Percentiles rank a stretch among this genome's conserved stretches.
Conservation (phyloP, 2,797 vertebrate species). For the Molothrus ater region DNA sequence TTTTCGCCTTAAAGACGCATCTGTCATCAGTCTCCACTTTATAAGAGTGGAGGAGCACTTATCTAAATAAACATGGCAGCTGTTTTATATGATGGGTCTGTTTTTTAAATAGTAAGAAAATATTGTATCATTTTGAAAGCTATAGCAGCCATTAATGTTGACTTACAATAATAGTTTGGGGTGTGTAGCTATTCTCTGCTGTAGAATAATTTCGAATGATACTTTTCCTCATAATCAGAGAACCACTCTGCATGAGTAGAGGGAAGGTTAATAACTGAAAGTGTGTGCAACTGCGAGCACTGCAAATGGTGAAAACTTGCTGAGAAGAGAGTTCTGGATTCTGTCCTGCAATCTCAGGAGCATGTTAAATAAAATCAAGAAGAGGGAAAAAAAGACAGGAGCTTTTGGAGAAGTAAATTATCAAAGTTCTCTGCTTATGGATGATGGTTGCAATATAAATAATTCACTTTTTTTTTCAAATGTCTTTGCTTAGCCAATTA, state of each 20-base stretch:
- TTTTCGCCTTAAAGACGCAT: constrained; percentile 72
- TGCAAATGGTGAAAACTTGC: constrained; percentile 31
- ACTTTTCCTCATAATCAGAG: constrained; percentile 41
- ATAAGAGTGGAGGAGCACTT: constrained; percentile 64
- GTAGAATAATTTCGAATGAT: constrained; percentile 48
- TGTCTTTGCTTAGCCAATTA: not conserved
- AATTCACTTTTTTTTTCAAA: not conserved
- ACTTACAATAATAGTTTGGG: not conserved
- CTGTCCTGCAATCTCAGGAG: not conserved
- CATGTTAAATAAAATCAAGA: not conserved
- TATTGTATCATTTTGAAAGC: constrained; percentile 28
- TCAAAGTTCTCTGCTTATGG: not conserved
- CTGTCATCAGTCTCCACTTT: constrained; percentile 74
- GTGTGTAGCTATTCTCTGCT: not conserved
- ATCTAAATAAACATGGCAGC: constrained; percentile 76
- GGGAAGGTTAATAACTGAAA: constrained; percentile 19
- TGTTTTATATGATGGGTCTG: constrained; percentile 45
- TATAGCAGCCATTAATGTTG: not conserved
- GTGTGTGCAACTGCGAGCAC: not conserved
- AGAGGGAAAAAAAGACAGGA: not conserved
- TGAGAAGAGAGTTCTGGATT: not conserved
- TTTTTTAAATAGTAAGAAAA: constrained; percentile 39
- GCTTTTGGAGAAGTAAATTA: not conserved
- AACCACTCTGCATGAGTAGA: not conserved
- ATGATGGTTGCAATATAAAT: not conserved